Conservation (phyloP, 1,140 invertebrate genomes). For the Camponotus floridanus region DNA sequence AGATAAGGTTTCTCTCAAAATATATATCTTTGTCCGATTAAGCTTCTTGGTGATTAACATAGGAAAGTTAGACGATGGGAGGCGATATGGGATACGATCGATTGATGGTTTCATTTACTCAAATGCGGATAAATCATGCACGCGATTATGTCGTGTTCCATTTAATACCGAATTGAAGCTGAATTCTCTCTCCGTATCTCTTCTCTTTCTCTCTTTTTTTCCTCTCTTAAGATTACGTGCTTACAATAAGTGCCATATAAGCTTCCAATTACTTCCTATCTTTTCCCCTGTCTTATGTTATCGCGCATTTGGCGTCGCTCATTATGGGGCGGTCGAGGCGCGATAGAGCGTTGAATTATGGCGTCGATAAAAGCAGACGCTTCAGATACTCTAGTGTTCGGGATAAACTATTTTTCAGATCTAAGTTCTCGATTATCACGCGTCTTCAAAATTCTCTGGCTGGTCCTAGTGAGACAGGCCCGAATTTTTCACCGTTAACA, state of each 20-base stretch:
- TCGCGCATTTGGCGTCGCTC: slow-evolving; percentile 69
- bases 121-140: slow-evolving; percentile 39
- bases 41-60: slow-evolving; percentile 24
- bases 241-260: slow-evolving; percentile 63
- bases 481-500: slow-evolving; percentile 27
- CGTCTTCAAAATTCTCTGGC: slow-evolving; percentile 35
- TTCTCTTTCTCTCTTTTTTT: neutral
- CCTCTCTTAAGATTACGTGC: slow-evolving; percentile 40
- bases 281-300: slow-evolving; percentile 69
- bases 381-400: slow-evolving; percentile 26
- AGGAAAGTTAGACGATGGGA: slow-evolving; percentile 23
- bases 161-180: slow-evolving; percentile 21
- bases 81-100: slow-evolving; percentile 15
- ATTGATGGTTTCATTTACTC: slow-evolving; percentile 49
- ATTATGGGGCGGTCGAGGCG: slow-evolving; percentile 67
- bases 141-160: slow-evolving; percentile 24
- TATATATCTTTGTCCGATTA: slow-evolving; percentile 22
- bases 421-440: slow-evolving; percentile 35
- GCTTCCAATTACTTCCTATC: slow-evolving; percentile 73
- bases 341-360: slow-evolving; percentile 76
- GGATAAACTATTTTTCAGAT: slow-evolving; percentile 65
- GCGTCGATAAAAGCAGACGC: slow-evolving; percentile 72
- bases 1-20: neutral
- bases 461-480: neutral
- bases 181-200: neutral